phyloP scores from a whole-genome alignment of 2,888 invertebrate genomes.

The Parnassius smintheus region DNA sequence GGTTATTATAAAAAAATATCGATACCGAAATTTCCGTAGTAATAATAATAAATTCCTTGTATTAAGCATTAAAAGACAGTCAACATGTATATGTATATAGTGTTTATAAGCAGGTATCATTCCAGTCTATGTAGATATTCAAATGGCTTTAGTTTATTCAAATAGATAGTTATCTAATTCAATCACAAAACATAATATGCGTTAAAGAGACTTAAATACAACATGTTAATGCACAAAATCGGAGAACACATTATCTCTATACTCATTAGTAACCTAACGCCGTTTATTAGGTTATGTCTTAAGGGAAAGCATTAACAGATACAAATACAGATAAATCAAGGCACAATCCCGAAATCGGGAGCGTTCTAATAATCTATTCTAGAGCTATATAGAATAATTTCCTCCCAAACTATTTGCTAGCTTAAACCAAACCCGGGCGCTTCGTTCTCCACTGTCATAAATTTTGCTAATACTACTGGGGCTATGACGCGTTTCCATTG shows the following conservation, averaged over 20 bases:
- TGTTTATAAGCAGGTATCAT: too few species aligned
- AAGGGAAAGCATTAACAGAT: conserved; percentile 13
- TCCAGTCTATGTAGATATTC: too few species aligned
- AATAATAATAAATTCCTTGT: too few species aligned
- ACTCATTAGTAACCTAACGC: conserved; percentile 7
- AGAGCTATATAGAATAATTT: conserved; percentile 23
- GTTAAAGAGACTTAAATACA: too few species aligned
- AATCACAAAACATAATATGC: too few species aligned
- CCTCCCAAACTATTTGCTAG: conserved; percentile 24
- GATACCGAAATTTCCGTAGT: too few species aligned
- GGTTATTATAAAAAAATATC: too few species aligned
- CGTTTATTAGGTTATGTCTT: conserved; percentile 5
- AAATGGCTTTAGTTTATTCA: too few species aligned
- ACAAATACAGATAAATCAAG: conserved; percentile 20
- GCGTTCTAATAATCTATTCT: conserved; percentile 19
- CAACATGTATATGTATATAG: too few species aligned
- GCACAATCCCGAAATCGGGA: conserved; percentile 21
- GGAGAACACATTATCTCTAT: conserved; percentile 1
- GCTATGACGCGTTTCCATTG: conserved; percentile 16
- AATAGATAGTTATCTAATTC: too few species aligned
- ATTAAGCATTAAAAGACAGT: too few species aligned
- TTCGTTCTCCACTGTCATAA: conserved; percentile 22
- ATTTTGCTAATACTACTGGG: conserved; percentile 22
- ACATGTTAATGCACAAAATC: too few species aligned
- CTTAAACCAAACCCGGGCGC: conserved; percentile 14